phyloP scores from a whole-genome alignment of 2,888 invertebrate genomes.

The Drosophila bunnanda region DNA sequence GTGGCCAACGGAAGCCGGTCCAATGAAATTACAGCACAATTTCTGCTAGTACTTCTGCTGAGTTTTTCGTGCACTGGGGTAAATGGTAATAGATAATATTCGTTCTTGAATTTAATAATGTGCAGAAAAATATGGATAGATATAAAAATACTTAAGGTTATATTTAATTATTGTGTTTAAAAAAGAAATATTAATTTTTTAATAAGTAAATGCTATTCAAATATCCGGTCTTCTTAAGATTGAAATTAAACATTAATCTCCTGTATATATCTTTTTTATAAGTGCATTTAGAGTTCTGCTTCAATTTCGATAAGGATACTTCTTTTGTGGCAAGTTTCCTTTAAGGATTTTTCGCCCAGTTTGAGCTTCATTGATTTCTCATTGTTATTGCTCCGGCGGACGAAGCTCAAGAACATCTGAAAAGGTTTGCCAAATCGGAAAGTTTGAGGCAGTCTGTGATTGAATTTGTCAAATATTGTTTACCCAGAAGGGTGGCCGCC shows the following conservation, averaged over 20 bases:
- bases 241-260: neutral
- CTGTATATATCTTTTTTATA: neutral
- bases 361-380: slow-evolving; percentile 55
- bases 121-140: neutral
- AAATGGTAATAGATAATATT: neutral
- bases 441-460: slow-evolving; percentile 32
- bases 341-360: slow-evolving; percentile 42
- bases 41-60: slow-evolving; percentile 36
- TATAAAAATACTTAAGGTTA: neutral
- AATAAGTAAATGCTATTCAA: neutral
- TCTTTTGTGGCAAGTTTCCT: slow-evolving; percentile 42
- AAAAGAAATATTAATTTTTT: neutral
- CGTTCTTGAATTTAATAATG: neutral
- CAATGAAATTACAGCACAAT: slow-evolving; percentile 53
- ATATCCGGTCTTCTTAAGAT: neutral
- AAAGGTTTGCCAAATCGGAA: slow-evolving; percentile 39
- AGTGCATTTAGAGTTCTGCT: neutral
- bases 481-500: slow-evolving; percentile 14
- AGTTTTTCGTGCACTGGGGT: neutral
- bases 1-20: slow-evolving; percentile 33
- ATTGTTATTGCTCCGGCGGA: slow-evolving; percentile 41
- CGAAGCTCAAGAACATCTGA: slow-evolving; percentile 7
- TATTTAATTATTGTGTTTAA: neutral
- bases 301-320: slow-evolving; percentile 10
- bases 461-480: slow-evolving; percentile 40